Base-by-base conservation (phyloP, 2,797 vertebrate genomes). In the Clarias pachynema region DNA sequence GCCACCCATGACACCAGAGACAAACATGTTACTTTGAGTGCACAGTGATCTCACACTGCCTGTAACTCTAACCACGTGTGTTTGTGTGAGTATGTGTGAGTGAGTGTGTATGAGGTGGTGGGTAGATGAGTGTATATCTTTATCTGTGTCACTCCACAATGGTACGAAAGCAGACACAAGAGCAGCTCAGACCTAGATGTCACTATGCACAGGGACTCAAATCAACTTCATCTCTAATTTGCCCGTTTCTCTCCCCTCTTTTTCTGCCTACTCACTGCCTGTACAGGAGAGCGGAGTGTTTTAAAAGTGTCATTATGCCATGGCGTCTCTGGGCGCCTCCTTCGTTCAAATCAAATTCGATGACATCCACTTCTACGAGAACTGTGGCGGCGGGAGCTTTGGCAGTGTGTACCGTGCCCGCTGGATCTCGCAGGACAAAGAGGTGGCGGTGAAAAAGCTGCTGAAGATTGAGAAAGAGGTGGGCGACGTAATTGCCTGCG, bases 381-480 rank as follows among this genome's bases (percentile, higher is more conserved):
- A 98, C 96, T 99, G 98, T 53, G 98, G 98, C 20, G 98, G 97
- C 86, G 98, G 98, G 89, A 99, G 98, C 94, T 99, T 99, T 2
- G 98, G 98, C 84, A 99, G 98, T 44, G 98, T 99, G 90, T 99
- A 99, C 94, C 95, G 98, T 93, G 98, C 98, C 93, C 95, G 94
- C 96, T 99, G 98, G 98, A 95, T 98, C 95, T 98, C 98, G 73
- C 96, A 96, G 94, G 97, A 99, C 95, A 99, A 98, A 95, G 98
- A 99, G 94, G 98, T 99, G 95, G 98, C 98, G 34, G 98, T 99
- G 90, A 99, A 99, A 94, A 99, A 99, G 92, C 95, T 99, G 89
- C 98, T 99, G 91, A 99, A 98, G 95, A 99, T 99, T 94, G 98
- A 99, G 94, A 99, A 97, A 86, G 98, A 99, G 97, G 98, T 98